Percentiles rank a stretch among this genome's conserved stretches.
Conservation (phyloP, 2,888 invertebrate species). For the Synanthedon andrenaeformis region DNA sequence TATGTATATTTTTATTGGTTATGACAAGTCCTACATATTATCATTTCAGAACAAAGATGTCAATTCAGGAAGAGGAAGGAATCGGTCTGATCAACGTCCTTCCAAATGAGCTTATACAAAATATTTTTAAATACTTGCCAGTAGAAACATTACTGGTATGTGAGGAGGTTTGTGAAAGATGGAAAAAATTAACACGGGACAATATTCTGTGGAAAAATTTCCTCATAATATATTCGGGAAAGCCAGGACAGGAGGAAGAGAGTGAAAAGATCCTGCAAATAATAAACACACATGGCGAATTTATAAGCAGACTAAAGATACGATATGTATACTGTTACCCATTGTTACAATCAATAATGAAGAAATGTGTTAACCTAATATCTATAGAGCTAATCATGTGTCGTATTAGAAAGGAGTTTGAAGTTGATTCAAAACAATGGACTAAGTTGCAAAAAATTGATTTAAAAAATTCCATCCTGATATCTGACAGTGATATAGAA, state of each 20-base stretch:
- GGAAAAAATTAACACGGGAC: constrained; percentile 44
- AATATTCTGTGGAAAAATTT: constrained; percentile 39
- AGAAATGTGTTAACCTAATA: constrained; percentile 38
- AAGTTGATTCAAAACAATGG: constrained; percentile 38
- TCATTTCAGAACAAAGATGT: no score
- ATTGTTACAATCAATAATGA: constrained; percentile 34
- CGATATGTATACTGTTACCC: constrained; percentile 50
- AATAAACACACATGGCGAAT: constrained; percentile 36
- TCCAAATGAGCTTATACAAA: constrained; percentile 50
- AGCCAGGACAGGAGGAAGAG: constrained; percentile 41
- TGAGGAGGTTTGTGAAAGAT: constrained; percentile 43
- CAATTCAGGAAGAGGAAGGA: constrained; percentile 9
- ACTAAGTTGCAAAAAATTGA: constrained; percentile 41
- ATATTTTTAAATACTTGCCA: constrained; percentile 45
- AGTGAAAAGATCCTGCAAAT: constrained; percentile 36
- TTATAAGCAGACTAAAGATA: constrained; percentile 39
- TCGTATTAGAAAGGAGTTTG: constrained; percentile 39
- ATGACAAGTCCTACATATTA: no score
- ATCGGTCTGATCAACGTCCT: constrained; percentile 24
- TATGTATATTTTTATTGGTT: no score
- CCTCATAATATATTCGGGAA: constrained; percentile 43
- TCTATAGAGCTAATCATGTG: constrained; percentile 59
- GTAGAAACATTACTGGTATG: constrained; percentile 39
- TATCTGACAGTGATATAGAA: constrained; percentile 26
- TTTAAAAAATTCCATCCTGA: constrained; percentile 47